Conservation (phyloP, 1,140 invertebrate genomes). For the Penaeus chinensis region DNA sequence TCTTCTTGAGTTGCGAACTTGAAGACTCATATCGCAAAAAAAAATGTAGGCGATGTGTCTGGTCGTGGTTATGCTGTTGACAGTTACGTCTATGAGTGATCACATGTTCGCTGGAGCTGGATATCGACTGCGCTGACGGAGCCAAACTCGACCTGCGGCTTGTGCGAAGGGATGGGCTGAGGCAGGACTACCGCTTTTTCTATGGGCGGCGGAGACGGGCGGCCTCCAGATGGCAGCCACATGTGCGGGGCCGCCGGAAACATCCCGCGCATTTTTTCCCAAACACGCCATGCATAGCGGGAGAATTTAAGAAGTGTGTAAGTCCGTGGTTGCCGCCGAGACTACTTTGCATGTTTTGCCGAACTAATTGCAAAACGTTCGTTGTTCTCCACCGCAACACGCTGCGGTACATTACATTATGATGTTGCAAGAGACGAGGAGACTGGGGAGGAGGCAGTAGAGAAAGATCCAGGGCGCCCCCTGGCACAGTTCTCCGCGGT, state of each 20-base stretch:
- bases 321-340: not conserved
- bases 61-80: not conserved
- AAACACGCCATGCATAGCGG: not conserved
- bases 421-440: not conserved
- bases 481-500: not conserved
- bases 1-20: too few relatives aligned
- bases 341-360: not conserved
- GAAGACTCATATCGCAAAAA: too few relatives aligned
- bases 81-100: not conserved
- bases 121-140: not conserved
- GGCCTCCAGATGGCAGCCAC: constrained; percentile 32
- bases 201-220: constrained; percentile 20
- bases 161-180: not conserved
- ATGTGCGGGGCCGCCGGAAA: constrained; percentile 34
- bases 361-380: too few relatives aligned
- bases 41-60: too few relatives aligned
- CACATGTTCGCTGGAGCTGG: not conserved
- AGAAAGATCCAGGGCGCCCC: not conserved
- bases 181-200: not conserved
- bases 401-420: too few relatives aligned
- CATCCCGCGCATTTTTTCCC: constrained; percentile 42
- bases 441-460: not conserved
- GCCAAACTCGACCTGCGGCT: too few relatives aligned
- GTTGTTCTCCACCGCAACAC: too few relatives aligned
- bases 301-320: constrained; percentile 12